A percentile compares a stretch with the other conserved stretches of the same genome.
phyloP scores from a whole-genome alignment of 2,113 vertebrate genomes.

The Lethenteron reissneri region DNA sequence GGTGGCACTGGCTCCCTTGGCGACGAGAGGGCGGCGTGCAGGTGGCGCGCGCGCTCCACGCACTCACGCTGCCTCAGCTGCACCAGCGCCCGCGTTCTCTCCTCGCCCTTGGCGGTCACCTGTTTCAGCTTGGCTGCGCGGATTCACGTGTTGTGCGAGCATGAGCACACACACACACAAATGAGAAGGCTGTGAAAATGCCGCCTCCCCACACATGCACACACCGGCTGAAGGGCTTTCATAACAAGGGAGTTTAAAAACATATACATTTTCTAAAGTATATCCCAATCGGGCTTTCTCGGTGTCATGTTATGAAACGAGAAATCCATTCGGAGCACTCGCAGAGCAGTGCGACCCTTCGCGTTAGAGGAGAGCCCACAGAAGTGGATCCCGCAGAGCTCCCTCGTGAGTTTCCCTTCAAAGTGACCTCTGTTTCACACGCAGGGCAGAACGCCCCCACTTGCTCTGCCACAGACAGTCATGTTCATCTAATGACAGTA shows the following conservation, averaged over 20 bases:
- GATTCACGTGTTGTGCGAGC: neutral
- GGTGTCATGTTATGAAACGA: neutral
- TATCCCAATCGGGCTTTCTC: neutral
- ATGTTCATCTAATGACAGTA: too few species aligned
- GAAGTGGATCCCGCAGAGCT: too few species aligned
- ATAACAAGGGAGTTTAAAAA: neutral
- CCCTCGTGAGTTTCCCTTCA: too few species aligned
- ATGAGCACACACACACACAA: neutral
- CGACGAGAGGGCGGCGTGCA: neutral
- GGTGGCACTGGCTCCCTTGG: neutral
- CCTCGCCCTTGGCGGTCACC: neutral
- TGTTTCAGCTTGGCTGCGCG: slow-evolving; percentile 2
- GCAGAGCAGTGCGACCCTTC: too few species aligned
- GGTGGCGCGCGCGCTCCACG: neutral
- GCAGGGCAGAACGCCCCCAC: too few species aligned
- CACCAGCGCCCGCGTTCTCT: neutral
- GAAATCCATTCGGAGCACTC: neutral
- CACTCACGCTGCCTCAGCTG: neutral
- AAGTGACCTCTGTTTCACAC: too few species aligned
- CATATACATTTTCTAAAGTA: neutral
- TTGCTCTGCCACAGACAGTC: too few species aligned
- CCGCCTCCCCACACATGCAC: neutral
- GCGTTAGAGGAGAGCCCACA: too few species aligned
- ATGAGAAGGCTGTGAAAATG: too few species aligned
- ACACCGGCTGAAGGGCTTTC: slow-evolving; percentile 1